Conservation (phyloP, 2,888 invertebrate genomes). For the Chaitophorus viminalis region DNA sequence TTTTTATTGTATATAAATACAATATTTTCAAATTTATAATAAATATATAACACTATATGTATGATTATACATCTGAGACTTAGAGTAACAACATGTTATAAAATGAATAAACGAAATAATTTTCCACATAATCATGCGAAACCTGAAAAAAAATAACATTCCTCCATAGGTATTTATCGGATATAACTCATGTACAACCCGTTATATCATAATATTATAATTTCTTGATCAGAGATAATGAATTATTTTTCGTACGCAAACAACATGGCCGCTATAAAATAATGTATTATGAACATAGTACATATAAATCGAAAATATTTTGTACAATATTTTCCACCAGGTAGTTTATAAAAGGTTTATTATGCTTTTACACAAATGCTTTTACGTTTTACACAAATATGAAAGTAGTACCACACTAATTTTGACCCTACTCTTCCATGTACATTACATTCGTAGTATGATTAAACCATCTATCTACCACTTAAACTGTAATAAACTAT, state of each 20-base stretch:
- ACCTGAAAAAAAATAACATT: neutral
- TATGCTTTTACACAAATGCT: too few species aligned
- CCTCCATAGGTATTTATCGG: too few species aligned
- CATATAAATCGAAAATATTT: neutral
- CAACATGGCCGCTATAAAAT: neutral
- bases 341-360: slow-evolving; percentile 16
- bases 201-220: neutral
- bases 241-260: neutral
- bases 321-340: neutral
- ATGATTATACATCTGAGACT: too few species aligned
- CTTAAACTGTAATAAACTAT: neutral
- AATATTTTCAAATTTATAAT: too few species aligned
- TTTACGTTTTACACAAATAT: neutral
- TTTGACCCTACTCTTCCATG: neutral
- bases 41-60: too few species aligned
- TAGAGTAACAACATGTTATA: too few species aligned
- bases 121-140: neutral
- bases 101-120: too few species aligned
- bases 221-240: neutral
- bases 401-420: neutral
- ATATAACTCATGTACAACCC: too few species aligned
- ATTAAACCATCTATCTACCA: slow-evolving; percentile 7
- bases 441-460: neutral
- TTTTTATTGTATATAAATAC: too few species aligned
- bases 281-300: too few species aligned